Percentiles rank a stretch among this genome's conserved stretches.
phyloP scores from a whole-genome alignment of 2,797 vertebrate species.

The Tokudaia tokunoshimensis region DNA sequence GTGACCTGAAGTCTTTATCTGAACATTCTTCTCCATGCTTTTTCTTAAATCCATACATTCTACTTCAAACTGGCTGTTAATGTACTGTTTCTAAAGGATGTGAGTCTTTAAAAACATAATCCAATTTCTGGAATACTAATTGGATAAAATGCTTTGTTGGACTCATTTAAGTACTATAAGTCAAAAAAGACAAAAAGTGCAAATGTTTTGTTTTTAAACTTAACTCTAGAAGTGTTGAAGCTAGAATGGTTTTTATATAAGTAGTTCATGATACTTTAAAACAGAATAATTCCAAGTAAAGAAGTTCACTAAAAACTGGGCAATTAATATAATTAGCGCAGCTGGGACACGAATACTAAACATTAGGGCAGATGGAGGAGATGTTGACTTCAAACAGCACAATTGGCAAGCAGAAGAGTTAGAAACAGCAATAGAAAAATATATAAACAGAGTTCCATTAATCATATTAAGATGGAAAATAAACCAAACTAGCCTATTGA shows the following conservation, averaged over 20 bases:
- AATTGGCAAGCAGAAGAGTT: slow-evolving; percentile 78
- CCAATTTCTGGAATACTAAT: slow-evolving; percentile 31
- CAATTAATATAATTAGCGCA: slow-evolving; percentile 76
- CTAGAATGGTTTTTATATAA: slow-evolving; percentile 53
- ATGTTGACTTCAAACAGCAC: slow-evolving; percentile 75
- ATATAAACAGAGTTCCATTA: slow-evolving; percentile 68
- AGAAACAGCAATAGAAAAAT: slow-evolving; percentile 76
- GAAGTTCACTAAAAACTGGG: slow-evolving; percentile 70
- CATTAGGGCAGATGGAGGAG: slow-evolving; percentile 75
- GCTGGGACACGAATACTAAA: slow-evolving; percentile 60
- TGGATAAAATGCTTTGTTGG: not conserved
- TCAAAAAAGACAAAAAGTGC: slow-evolving; percentile 60
- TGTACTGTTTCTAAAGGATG: not conserved
- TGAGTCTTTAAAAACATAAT: slow-evolving; percentile 34
- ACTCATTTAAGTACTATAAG: not conserved
- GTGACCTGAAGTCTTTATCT: not conserved
- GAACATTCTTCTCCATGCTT: not conserved
- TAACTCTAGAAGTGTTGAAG: slow-evolving; percentile 51
- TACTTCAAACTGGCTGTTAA: slow-evolving; percentile 30
- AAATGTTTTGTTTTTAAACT: slow-evolving; percentile 70
- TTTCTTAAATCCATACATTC: not conserved
- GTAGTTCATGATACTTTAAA: slow-evolving; percentile 60
- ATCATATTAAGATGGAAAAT: slow-evolving; percentile 70
- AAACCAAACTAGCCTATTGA: slow-evolving; percentile 71
- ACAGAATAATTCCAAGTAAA: slow-evolving; percentile 61